Evolutionary conservation across 2,797 vertebrate species (phyloP).

Genomic region (Sebastes steindachneri): DNA sequence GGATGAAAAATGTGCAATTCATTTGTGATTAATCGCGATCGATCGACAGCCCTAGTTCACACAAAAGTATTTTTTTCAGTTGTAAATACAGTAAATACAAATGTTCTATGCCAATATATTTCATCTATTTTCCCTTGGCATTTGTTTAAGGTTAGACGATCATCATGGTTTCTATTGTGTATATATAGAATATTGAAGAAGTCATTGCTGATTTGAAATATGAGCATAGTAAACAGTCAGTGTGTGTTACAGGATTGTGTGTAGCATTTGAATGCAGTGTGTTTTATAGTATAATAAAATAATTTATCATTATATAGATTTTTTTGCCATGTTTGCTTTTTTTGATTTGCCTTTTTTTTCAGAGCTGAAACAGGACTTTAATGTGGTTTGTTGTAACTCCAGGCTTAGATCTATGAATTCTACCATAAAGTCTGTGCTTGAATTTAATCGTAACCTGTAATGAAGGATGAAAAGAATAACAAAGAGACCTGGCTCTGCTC

Average conservation of each 20-base stretch:
- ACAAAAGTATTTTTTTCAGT: no score
- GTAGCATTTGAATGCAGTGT: neutral
- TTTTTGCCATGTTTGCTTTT: neutral
- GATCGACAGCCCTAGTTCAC: no score
- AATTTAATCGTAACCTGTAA: slow-evolving; percentile 26
- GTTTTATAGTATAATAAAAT: neutral
- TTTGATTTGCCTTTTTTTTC: neutral
- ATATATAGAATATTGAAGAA: neutral
- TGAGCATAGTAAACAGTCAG: neutral
- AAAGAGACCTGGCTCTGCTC: neutral
- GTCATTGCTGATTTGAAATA: neutral
- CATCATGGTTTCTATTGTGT: neutral
- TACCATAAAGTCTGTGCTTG: neutral
- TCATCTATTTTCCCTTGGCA: neutral
- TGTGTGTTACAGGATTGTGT: neutral
- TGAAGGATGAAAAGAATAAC: slow-evolving; percentile 39
- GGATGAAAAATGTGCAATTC: no score
- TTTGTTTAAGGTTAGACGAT: neutral
- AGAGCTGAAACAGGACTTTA: neutral
- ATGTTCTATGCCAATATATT: neutral
- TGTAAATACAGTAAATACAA: neutral
- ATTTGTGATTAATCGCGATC: no score
- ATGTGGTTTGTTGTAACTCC: neutral
- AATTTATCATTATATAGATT: neutral
- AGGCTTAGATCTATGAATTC: slow-evolving; percentile 28